Evolutionary conservation across 2,797 vertebrate genomes (phyloP).

Genomic region (Eleutherodactylus coqui): DNA sequence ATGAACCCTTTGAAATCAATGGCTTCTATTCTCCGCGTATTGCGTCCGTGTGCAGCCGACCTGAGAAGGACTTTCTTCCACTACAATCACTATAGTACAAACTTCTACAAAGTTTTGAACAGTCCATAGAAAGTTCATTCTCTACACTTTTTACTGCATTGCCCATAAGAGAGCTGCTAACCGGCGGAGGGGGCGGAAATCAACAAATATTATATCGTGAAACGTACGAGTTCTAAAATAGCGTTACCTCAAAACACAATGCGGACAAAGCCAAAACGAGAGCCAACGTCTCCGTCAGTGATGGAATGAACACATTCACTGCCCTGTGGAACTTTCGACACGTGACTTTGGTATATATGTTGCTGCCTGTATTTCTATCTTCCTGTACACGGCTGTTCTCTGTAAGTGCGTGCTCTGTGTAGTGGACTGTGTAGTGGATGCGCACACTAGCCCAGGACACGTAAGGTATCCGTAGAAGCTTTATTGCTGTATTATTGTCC

Average conservation of each 20-base stretch:
- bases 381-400: constrained; percentile 68
- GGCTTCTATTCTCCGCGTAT: too few relatives aligned
- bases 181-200: background rate
- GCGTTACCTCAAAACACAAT: constrained; percentile 25
- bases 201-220: background rate
- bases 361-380: constrained; percentile 72
- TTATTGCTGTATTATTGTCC: constrained; percentile 52
- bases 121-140: background rate
- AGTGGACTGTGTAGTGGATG: constrained; percentile 65
- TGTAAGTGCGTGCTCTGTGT: constrained; percentile 71
- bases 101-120: background rate
- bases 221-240: background rate
- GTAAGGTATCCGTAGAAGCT: constrained; percentile 47
- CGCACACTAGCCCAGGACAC: constrained; percentile 52
- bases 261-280: constrained; percentile 46
- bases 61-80: background rate
- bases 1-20: too few relatives aligned
- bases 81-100: background rate
- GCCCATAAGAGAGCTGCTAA: background rate
- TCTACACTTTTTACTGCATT: background rate
- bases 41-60: too few relatives aligned
- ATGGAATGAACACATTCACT: constrained; percentile 11
- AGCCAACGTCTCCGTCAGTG: background rate
- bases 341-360: constrained; percentile 72
- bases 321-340: constrained; percentile 46